Evolutionary conservation across 2,888 invertebrate genomes (phyloP), one percentile per base, ranked within the genome.

Genomic region (Drosophila atripex): DNA sequence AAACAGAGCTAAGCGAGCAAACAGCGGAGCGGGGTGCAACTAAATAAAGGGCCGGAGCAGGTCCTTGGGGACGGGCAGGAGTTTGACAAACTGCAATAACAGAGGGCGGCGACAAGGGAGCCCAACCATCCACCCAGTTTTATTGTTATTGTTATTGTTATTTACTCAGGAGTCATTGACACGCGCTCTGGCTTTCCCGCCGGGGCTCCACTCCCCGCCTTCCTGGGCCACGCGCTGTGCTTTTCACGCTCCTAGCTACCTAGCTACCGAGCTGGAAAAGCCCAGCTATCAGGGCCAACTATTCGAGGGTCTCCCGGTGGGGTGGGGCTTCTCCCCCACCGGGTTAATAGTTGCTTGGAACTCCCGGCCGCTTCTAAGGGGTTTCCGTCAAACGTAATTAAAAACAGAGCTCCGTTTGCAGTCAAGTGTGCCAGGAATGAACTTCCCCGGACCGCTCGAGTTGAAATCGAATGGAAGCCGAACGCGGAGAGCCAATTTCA

Each of bases 101-200:
- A n/a, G 21, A 23, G 21, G 21, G 21, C 21, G 21, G 21, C 21
- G 4, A 3, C 21, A 4, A 21, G 4, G 21, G 21, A 21, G 21
- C 21, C 21, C 18, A 18, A 4, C 21, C 14, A 12, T 14, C 14
- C 2, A 28, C 11, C 61, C 14, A 16, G 41, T 45, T 64, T 63
- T 23, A 64, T 64, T 45, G 21, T 23, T 46, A 46, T 64, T 45
- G 21, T 23, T 46, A 46, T 46, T 68, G 38, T 53, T 64, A 69
- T 69, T 64, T 64, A 38, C 55, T 23, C 28, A 21, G 30, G 38
- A 64, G 70, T 46, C 64, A 64, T 46, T 69, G 64, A 64, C 70
- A 64, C 23, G 69, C 45, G 28, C 21, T 16, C 9, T 47, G 28
- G 14, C 23, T 55, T 23, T n/a, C n/a, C 11, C 11, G 35, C 32